Conservation (phyloP, 2,888 invertebrate genomes). For the Antheraea assamensis region DNA sequence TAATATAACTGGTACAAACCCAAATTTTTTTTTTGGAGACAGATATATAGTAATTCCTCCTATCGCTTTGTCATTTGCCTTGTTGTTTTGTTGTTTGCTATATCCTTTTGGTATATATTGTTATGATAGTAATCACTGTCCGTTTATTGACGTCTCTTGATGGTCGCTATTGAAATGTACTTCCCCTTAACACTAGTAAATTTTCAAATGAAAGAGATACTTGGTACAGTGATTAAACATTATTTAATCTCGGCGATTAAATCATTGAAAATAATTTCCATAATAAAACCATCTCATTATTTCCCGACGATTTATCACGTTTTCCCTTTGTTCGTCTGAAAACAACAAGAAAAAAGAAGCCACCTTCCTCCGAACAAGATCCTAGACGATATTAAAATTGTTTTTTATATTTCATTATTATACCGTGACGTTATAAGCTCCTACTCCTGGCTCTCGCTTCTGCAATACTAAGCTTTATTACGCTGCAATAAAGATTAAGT, state of each 20-base stretch:
- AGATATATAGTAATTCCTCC: no score
- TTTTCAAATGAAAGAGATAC: background rate
- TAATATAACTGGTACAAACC: no score
- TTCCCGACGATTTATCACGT: conserved; percentile 19
- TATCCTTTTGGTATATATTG: background rate
- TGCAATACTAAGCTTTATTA: background rate
- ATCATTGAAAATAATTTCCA: conserved; percentile 12
- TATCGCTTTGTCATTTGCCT: no score
- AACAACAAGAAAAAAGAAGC: background rate
- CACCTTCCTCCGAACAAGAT: background rate
- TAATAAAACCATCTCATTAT: conserved; percentile 22
- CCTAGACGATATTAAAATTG: background rate
- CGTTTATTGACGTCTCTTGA: background rate
- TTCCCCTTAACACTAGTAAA: background rate
- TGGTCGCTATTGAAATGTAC: background rate
- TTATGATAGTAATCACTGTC: background rate
- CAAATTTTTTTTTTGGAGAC: no score
- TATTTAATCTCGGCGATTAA: background rate
- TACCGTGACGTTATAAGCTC: background rate
- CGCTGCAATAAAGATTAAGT: background rate
- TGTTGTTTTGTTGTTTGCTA: no score
- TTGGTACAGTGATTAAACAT: background rate
- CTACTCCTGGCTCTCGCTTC: background rate
- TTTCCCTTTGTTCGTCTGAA: conserved; percentile 6
- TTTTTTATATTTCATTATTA: conserved; percentile 4